Evolutionary conservation across 2,113 vertebrate species (phyloP).

Genomic region (Cebus imitator): DNA sequence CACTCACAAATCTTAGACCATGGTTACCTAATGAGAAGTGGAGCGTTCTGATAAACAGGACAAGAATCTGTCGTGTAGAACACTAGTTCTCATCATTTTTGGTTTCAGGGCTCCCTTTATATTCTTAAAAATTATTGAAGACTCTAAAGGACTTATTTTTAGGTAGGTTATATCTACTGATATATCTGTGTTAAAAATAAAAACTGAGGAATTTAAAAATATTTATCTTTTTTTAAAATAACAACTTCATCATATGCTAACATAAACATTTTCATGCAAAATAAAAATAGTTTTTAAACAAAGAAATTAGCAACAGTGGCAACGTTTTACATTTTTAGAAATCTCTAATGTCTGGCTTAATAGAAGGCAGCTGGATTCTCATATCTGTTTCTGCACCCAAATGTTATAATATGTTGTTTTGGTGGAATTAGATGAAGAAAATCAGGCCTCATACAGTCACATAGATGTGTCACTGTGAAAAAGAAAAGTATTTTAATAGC

Average conservation of each 20-base stretch:
- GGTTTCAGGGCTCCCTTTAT: not conserved
- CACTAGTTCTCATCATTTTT: not conserved
- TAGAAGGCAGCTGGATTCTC: not conserved
- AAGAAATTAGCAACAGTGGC: not conserved
- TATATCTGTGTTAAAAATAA: not conserved
- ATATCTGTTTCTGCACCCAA: not conserved
- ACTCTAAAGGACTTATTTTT: not conserved
- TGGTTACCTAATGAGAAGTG: not conserved
- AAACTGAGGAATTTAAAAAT: not conserved
- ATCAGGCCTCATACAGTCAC: not conserved
- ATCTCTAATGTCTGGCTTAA: not conserved
- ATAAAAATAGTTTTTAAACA: slow-evolving; percentile 28
- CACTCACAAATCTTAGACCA: not conserved
- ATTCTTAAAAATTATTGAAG: not conserved
- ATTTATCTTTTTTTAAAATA: not conserved
- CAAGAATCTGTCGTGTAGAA: not conserved
- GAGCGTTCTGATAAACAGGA: not conserved
- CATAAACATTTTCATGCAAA: slow-evolving; percentile 18
- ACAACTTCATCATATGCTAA: not conserved
- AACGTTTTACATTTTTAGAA: slow-evolving; percentile 38
- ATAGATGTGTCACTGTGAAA: not conserved
- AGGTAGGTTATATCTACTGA: not conserved
- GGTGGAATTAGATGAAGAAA: not conserved
- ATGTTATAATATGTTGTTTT: not conserved
- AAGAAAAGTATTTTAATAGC: not conserved